Conservation (phyloP, 1,140 invertebrate species). For the Xylocopa sonorina region DNA sequence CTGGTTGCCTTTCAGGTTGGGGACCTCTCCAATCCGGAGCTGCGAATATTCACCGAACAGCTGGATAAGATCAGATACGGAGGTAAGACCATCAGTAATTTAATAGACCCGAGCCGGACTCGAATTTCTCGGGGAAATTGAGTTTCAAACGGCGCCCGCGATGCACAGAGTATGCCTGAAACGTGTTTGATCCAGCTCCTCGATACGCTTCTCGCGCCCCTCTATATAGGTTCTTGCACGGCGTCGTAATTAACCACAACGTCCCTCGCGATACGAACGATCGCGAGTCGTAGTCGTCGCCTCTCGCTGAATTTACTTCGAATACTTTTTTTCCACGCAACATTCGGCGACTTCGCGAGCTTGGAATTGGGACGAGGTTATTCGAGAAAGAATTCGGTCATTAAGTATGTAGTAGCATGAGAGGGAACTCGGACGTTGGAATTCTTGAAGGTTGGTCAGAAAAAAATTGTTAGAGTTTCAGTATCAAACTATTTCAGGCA, state of each 20-base stretch:
- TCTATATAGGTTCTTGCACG: background rate
- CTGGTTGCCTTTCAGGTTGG: slow-evolving; percentile 86
- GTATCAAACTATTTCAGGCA: background rate
- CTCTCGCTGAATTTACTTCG: no score
- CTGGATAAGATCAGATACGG: slow-evolving; percentile 93
- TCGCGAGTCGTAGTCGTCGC: no score
- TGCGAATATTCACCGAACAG: slow-evolving; percentile 93
- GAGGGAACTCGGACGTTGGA: background rate
- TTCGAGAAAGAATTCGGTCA: background rate
- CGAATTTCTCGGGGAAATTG: slow-evolving; percentile 27
- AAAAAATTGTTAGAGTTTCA: no score
- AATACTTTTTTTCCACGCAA: no score
- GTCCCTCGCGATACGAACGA: no score
- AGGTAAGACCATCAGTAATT: slow-evolving; percentile 83
- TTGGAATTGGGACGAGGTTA: background rate
- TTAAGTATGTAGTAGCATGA: background rate
- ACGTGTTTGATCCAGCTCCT: background rate
- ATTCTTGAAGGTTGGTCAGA: no score
- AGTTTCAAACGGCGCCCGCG: background rate
- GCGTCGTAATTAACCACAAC: background rate
- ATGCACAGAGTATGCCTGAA: background rate
- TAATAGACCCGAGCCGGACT: slow-evolving; percentile 11
- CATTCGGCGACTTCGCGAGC: no score
- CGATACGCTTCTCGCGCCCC: background rate
- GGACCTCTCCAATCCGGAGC: slow-evolving; percentile 92